Percentiles rank a stretch among this genome's conserved stretches.
Conservation (phyloP, 2,888 invertebrate genomes). For the Lymantria monacha region DNA sequence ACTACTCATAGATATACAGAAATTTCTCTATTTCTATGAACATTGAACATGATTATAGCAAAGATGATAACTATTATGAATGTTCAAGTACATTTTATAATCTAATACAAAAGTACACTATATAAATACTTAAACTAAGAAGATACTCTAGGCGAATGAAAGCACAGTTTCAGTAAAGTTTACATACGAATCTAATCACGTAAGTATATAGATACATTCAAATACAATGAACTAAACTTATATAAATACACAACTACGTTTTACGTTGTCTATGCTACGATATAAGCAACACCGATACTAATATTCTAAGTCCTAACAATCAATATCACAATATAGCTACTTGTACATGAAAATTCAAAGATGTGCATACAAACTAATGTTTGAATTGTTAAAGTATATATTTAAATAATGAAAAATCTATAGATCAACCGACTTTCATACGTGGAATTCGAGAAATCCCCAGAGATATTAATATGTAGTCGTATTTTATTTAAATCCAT, state of each 20-base stretch:
- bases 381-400: constrained; percentile 26
- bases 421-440: too few species aligned
- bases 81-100: constrained; percentile 19
- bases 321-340: constrained; percentile 75
- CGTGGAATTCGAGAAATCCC: too few species aligned
- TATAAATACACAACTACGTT: constrained; percentile 26
- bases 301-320: constrained; percentile 56
- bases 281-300: constrained; percentile 48
- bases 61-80: constrained; percentile 36
- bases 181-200: constrained; percentile 10
- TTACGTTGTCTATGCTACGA: constrained; percentile 24
- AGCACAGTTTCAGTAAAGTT: constrained; percentile 42
- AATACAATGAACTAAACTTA: constrained; percentile 26
- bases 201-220: constrained; percentile 7
- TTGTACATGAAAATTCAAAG: constrained; percentile 50
- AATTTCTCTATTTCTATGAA: neutral
- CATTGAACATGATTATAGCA: neutral
- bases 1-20: neutral
- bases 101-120: constrained; percentile 44
- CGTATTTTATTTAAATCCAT: too few species aligned
- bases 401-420: too few species aligned
- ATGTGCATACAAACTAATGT: constrained; percentile 52
- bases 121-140: constrained; percentile 55
- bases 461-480: too few species aligned
- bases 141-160: constrained; percentile 54